phyloP scores from a whole-genome alignment of 2,888 invertebrate species.

The Cheilosia vulpina region DNA sequence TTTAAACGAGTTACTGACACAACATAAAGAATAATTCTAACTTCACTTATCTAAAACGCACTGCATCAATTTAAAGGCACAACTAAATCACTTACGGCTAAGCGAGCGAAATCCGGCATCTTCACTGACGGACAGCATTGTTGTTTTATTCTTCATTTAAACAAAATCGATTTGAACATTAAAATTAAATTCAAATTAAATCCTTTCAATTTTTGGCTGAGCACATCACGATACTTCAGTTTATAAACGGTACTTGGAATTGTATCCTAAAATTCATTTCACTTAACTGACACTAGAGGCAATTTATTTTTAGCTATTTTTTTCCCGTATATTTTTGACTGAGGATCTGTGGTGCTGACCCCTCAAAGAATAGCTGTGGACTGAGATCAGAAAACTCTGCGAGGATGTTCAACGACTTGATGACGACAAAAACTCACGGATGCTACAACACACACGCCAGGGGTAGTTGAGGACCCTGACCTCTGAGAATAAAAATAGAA shows the following conservation, averaged over 20 bases:
- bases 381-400: constrained; percentile 80
- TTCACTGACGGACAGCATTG: constrained; percentile 83
- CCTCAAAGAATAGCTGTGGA: constrained; percentile 83
- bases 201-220: constrained; percentile 39
- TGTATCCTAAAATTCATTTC: constrained; percentile 36
- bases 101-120: constrained; percentile 84
- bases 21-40: not conserved
- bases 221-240: constrained; percentile 52
- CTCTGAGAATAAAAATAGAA: constrained; percentile 73
- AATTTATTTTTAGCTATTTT: constrained; percentile 74
- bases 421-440: constrained; percentile 71
- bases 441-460: constrained; percentile 58
- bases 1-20: not conserved
- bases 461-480: constrained; percentile 74
- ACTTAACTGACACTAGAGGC: constrained; percentile 28
- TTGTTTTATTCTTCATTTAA: constrained; percentile 63
- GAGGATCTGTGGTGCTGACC: constrained; percentile 80
- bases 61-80: not conserved
- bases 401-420: constrained; percentile 77
- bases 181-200: constrained; percentile 26
- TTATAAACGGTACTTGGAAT: constrained; percentile 3
- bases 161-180: constrained; percentile 29
- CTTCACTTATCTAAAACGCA: constrained; percentile 4
- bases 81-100: constrained; percentile 82
- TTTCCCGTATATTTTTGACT: constrained; percentile 51